Conservation (phyloP, 2,113 vertebrate genomes). For the Pantherophis guttatus region DNA sequence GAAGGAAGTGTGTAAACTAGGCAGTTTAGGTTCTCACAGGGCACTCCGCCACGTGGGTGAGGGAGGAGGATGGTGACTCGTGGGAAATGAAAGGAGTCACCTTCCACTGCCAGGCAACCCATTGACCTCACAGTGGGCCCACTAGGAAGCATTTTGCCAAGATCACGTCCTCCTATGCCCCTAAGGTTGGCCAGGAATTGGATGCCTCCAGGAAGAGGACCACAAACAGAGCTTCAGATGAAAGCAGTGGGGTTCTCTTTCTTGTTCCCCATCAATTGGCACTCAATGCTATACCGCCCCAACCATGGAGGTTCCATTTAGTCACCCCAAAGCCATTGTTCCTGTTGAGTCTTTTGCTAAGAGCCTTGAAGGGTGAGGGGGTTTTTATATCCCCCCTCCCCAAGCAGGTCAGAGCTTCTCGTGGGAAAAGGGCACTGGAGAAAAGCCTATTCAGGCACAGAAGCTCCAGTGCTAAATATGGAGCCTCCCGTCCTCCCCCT, state of each 20-base stretch:
- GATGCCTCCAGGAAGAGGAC: not conserved
- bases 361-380: not conserved
- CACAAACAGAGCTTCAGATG: not conserved
- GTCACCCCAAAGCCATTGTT: not conserved
- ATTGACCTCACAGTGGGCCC: not conserved
- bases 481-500: not conserved
- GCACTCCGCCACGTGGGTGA: no score
- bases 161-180: not conserved
- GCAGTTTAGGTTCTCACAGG: not conserved
- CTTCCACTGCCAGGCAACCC: not conserved
- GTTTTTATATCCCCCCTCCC: not conserved
- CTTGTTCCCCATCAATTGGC: not conserved
- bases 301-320: not conserved
- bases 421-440: conserved; percentile 26
- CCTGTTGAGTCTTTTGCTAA: not conserved
- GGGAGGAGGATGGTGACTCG: not conserved
- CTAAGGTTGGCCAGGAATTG: not conserved
- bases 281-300: not conserved
- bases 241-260: no score
- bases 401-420: conserved; percentile 13
- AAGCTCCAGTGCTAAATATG: conserved; percentile 23
- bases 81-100: not conserved
- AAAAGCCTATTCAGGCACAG: conserved; percentile 24
- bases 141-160: not conserved
- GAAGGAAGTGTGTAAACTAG: not conserved